phyloP scores from a whole-genome alignment of 1,140 invertebrate species.

The Caenorhabditis remanei region DNA sequence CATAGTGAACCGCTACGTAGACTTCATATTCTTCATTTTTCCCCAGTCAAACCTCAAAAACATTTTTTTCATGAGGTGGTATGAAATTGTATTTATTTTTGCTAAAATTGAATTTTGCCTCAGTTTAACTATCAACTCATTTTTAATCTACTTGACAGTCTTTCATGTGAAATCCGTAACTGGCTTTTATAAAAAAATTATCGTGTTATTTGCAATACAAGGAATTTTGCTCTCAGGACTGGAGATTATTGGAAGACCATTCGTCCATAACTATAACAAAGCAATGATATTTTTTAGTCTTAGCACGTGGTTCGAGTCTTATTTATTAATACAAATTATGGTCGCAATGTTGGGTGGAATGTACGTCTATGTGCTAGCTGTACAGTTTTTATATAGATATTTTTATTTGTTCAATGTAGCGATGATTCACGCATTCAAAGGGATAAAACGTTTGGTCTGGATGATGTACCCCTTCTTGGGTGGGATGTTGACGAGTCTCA shows the following conservation, averaged over 20 bases:
- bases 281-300: background rate
- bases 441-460: background rate
- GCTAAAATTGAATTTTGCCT: background rate
- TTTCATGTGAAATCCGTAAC: background rate
- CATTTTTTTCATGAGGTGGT: no score
- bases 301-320: background rate
- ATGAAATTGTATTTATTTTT: background rate
- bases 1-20: no score
- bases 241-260: background rate
- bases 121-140: background rate
- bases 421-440: background rate
- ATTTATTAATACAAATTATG: no score
- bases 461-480: background rate
- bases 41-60: no score
- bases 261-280: background rate
- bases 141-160: background rate
- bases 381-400: no score
- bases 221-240: background rate
- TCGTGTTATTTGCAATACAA: background rate
- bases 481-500: background rate
- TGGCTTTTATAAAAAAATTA: background rate
- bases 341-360: no score
- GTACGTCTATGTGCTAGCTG: no score
- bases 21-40: no score
- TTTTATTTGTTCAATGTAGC: no score